Base-by-base conservation (phyloP, 2,113 vertebrate genomes). In the Mirounga angustirostris region DNA sequence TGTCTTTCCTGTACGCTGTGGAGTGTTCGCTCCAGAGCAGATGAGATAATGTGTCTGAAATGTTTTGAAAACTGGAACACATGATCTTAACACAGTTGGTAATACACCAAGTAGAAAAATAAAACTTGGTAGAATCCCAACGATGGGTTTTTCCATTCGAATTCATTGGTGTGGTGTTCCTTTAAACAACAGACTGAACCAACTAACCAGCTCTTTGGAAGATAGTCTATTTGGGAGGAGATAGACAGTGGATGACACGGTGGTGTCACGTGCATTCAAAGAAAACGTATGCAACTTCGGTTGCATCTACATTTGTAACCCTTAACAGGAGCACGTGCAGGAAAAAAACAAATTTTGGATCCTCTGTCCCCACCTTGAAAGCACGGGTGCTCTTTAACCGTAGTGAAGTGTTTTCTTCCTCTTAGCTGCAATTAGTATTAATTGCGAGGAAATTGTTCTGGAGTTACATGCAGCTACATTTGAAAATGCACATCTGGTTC, bases 71-170 rank as follows among this genome's bases (percentile, higher is more conserved):
- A 79, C 71, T 81, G 93, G 46, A 92, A 95, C 71, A 3, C 71
- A 50, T 7, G 71, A 7, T 91, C 80, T 97, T 92, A 96, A 61
- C 76, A 85, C 82, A 95, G 46, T 91, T 93, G 86, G 59, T 96
- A 94, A 74, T 59, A 71, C 18, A 96, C 74, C 43, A 92, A 83
- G 16, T 76, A 85, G 52, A 86, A 96, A 97, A 95, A 91, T n/a
- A 82, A 92, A 90, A 92, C 69, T 87, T 89, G 56, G n/a, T 96
- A 40, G 73, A 79, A 50, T 71, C 85, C 61, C 67, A 74, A 0
- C 40, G 50, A 87, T 95, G 92, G 43, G 78, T 93, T 97, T 95
- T 97, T 97, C 81, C 89, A 69, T n/a, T 96, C 6, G 2, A 7
- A 83, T 89, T 94, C 54, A 56, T 91, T 86, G 61, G 81, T 87